Evolutionary conservation across 2,797 vertebrate species (phyloP).

Genomic region (Halcyon chelicuti): DNA sequence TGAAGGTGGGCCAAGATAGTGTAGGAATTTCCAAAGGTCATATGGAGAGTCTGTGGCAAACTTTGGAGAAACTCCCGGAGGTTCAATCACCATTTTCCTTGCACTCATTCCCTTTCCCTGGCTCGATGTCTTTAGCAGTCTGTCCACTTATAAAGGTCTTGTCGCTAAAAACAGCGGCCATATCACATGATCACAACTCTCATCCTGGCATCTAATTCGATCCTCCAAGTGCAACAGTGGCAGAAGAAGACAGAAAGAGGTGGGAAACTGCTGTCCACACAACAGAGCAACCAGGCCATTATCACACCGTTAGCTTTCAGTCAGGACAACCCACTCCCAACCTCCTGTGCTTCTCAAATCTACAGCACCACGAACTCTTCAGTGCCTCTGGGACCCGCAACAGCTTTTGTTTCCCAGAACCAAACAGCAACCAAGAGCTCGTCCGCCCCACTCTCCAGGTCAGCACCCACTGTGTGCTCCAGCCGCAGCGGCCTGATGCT

Average conservation of each 20-base stretch:
- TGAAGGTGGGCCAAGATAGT: not conserved
- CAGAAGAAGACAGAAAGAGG: not conserved
- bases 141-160: not conserved
- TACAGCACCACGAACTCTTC: not conserved
- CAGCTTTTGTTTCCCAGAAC: not conserved
- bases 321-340: not conserved
- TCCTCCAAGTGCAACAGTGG: not conserved
- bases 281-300: not conserved
- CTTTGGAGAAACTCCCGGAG: not conserved
- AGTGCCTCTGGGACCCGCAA: not conserved
- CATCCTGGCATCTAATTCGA: not conserved
- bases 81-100: not conserved
- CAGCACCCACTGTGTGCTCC: not conserved
- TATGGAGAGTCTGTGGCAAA: not conserved
- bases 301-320: not conserved
- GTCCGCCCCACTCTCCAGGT: not conserved
- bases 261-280: not conserved
- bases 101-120: not conserved
- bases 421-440: not conserved
- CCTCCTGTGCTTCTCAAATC: not conserved
- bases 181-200: not conserved
- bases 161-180: fast-evolving
- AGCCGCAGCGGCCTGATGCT: not conserved
- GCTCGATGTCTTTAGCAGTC: not conserved
- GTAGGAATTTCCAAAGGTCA: not conserved